A percentile compares a stretch with the other conserved stretches of the same genome.
Conservation (phyloP, 1,140 invertebrate species). For the Sarcophaga bullata region DNA sequence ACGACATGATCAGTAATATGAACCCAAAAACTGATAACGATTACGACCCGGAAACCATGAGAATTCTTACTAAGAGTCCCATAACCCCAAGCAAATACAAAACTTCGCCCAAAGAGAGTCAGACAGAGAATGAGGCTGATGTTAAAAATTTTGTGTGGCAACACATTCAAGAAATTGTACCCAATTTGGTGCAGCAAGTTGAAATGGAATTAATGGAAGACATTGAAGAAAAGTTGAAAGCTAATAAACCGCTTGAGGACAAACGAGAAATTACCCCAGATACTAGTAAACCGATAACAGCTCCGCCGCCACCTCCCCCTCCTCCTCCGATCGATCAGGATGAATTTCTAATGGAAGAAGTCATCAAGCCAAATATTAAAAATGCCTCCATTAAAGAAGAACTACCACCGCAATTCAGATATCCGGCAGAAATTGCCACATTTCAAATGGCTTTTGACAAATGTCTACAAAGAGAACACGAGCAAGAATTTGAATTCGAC, state of each 20-base stretch:
- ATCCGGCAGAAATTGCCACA: conserved; percentile 59
- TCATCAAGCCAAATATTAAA: conserved; percentile 57
- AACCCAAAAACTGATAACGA: conserved; percentile 3
- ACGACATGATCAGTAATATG: conserved; percentile 58
- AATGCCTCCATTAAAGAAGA: conserved; percentile 55
- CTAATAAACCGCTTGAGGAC: background rate
- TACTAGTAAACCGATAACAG: background rate
- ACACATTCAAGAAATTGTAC: conserved; percentile 64
- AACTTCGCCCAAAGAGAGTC: background rate
- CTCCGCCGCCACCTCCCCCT: conserved; percentile 40
- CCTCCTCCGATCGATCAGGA: conserved; percentile 51
- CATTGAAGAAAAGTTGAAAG: background rate
- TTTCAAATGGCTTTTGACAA: conserved; percentile 59
- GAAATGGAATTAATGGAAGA: conserved; percentile 59
- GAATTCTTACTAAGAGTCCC: conserved; percentile 62
- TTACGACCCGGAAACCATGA: conserved; percentile 59
- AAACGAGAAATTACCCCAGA: conserved; percentile 18
- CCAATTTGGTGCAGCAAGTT: conserved; percentile 64
- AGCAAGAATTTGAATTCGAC: conserved; percentile 50
- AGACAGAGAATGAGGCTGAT: conserved; percentile 38
- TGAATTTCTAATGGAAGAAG: conserved; percentile 57
- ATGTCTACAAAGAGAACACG: conserved; percentile 50
- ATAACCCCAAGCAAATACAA: conserved; percentile 51
- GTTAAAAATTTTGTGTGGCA: conserved; percentile 63
- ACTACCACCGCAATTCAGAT: conserved; percentile 53